Conservation (phyloP, 2,888 invertebrate species). For the Hesperia comma region DNA sequence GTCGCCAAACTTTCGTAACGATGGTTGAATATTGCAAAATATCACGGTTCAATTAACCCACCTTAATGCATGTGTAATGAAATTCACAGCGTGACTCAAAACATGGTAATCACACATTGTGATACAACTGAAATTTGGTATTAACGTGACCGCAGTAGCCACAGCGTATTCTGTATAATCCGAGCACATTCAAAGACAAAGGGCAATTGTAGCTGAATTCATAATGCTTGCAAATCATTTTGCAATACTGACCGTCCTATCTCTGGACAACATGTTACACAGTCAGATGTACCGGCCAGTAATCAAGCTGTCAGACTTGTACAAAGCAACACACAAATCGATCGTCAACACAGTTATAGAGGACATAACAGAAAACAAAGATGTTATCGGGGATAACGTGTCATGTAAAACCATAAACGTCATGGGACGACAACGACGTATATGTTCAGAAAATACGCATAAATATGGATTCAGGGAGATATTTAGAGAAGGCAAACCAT, state of each 20-base stretch:
- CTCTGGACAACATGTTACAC: not conserved
- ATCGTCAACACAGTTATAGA: not conserved
- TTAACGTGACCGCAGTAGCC: constrained; percentile 19
- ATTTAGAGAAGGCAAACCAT: no score
- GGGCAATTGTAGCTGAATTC: constrained; percentile 32
- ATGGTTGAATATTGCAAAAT: not conserved
- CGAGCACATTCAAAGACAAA: constrained; percentile 25
- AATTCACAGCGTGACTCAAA: constrained; percentile 24
- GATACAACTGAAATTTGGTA: constrained; percentile 14
- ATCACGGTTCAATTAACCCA: not conserved
- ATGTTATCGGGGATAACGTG: not conserved
- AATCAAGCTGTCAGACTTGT: constrained; percentile 12
- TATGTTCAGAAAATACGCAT: no score
- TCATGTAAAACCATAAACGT: not conserved
- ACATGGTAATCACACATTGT: constrained; percentile 23
- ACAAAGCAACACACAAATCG: not conserved
- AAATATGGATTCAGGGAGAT: no score
- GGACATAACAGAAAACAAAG: not conserved
- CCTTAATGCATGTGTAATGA: constrained; percentile 7
- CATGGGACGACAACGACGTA: not conserved
- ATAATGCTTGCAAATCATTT: constrained; percentile 34
- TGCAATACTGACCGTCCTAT: constrained; percentile 10
- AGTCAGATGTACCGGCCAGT: constrained; percentile 19
- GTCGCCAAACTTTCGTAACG: no score
- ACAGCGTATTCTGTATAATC: constrained; percentile 19